Base-by-base conservation (phyloP, 2,113 vertebrate species). In the Buteo buteo region DNA sequence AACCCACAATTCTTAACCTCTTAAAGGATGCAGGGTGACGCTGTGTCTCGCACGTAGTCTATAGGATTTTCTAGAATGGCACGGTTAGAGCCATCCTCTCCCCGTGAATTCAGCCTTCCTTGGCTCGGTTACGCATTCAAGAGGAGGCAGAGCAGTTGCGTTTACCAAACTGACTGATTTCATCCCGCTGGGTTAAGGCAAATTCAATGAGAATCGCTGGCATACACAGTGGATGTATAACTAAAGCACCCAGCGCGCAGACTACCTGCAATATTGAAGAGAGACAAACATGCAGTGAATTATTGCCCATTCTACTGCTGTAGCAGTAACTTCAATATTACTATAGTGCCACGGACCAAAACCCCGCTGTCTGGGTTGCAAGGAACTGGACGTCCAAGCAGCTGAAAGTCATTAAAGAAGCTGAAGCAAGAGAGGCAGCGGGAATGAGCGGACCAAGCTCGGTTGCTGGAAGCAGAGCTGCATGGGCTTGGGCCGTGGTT, bases 121-220 rank as follows among this genome's bases (percentile, higher is more conserved):
- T 4, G 52, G 55, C 50, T 3, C 0, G 1, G 45, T 3, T 20
- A 0, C 0, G 0, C 5, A 9, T 7, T 9, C 31, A 9, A 18
- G 17, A 55, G 47, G 72, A 65, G 31, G 17, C 15, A 20, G 32
- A 32, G 4, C 2, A 9, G 13, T 2, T 17, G 17, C 20, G 8
- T 76, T 76, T 71, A 15, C 36, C 42, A 8, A 34, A 15, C 38
- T 17, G 4, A 16, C 16, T 16, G 32, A 8, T 26, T 19, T 24
- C 34, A 4, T 29, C 52, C 86, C 10, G 15, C 54, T 15, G 65
- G 32, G 34, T 22, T 13, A 26, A 38, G 10, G 65, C 57, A 28
- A 24, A 28, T 14, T 6, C 47, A 1, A 1, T 0, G 38, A 47
- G 34, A 32, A 44, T 1, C 36, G 0, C 28, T 3, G 38, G 47